Percentiles rank a stretch among this genome's conserved stretches.
Conservation (phyloP, 2,888 invertebrate genomes). For the Charanyca ferruginea region DNA sequence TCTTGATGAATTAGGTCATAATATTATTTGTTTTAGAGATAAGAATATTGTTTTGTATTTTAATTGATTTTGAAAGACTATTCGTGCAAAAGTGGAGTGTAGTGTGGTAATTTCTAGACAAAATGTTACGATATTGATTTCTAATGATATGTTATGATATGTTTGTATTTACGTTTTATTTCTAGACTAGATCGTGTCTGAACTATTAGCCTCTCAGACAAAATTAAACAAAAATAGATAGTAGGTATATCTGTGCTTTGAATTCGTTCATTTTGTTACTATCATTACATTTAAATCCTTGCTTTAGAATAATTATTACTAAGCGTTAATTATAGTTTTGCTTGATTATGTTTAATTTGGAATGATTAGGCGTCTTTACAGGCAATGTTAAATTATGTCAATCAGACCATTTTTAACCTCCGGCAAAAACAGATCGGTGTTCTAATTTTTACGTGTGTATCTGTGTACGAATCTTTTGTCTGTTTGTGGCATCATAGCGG, state of each 20-base stretch:
- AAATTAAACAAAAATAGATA: no score
- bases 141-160: background rate
- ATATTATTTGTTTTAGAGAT: conserved; percentile 45
- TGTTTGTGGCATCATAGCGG: no score
- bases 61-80: conserved; percentile 43
- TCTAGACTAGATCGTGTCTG: background rate
- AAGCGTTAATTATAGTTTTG: background rate
- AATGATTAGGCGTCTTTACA: background rate
- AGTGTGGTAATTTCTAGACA: conserved; percentile 6
- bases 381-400: no score
- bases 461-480: no score
- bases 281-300: no score
- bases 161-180: background rate
- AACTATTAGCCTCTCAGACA: background rate
- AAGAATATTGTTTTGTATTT: conserved; percentile 30
- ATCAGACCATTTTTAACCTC: no score
- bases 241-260: no score
- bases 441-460: no score
- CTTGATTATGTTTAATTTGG: no score
- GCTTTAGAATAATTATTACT: no score
- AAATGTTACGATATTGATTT: conserved; percentile 8
- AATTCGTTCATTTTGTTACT: no score
- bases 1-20: conserved; percentile 46
- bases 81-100: conserved; percentile 9
- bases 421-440: no score